Evolutionary conservation across 2,888 invertebrate genomes (phyloP), one percentile per base, ranked within the genome.

Genomic region (Blera fallax): DNA sequence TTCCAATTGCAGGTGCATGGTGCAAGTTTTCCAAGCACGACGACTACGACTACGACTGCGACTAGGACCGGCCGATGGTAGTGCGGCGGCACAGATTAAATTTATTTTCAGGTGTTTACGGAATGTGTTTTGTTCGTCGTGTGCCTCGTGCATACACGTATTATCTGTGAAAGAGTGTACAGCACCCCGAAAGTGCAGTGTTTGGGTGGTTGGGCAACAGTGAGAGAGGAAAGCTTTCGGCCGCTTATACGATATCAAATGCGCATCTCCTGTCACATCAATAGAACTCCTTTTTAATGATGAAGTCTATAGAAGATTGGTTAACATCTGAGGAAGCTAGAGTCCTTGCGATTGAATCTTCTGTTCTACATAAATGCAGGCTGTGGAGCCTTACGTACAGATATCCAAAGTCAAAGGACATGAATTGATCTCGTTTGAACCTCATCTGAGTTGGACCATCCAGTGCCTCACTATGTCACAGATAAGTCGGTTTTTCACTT

Each of bases 31-130:
- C 80, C 70, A 80, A 80, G 80, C 80, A 80, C 70, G 48, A 85
- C 72, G 74, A 62, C 67, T 34, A 58, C 45, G 16, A 34, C 40
- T 21, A 32, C 27, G 14, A 76, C 16, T 62, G 27, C 37, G 52
- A 48, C 21, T 5, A 18, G n/a, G n/a, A n/a, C n/a, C n/a, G 11
- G 27, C 54, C 27, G 72, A 40, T 77, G 64, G 50, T 67, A 58
- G 82, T 83, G 79, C 69, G 65, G 76, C 64, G 67, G 84, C 87
- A 82, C 84, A 88, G 88, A 88, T 88, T 88, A 88, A 88, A 88
- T 88, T 88, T 88, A 88, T 87, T 88, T 88, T 87, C 87, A 88
- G 87, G 87, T 87, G 87, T 87, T 87, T 88, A 80, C 87, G 78
- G 87, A 87, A 87, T 88, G 82, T 87, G 87, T 83, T 87, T 82